Conservation (phyloP, 1,140 invertebrate genomes). For the Camponotus floridanus region DNA sequence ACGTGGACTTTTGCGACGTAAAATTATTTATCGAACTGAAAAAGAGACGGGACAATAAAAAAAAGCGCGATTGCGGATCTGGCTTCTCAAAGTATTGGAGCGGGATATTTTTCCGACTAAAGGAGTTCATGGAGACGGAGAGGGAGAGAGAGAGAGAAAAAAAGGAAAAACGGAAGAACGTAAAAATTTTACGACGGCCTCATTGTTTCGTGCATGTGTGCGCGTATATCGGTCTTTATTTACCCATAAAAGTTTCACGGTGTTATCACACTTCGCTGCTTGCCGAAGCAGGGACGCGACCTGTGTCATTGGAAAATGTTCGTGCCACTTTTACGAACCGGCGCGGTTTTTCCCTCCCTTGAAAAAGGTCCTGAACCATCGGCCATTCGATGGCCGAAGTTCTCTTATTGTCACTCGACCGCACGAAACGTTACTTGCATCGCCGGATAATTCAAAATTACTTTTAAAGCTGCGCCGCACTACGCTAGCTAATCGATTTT, state of each 20-base stretch:
- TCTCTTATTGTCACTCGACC: constrained; percentile 48
- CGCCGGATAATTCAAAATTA: constrained; percentile 58
- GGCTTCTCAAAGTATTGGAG: constrained; percentile 48
- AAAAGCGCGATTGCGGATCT: constrained; percentile 41
- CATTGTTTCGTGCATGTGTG: constrained; percentile 61
- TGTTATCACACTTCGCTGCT: constrained; percentile 72
- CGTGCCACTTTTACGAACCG: constrained; percentile 64
- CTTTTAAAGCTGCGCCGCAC: constrained; percentile 30
- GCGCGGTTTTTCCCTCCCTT: constrained; percentile 40
- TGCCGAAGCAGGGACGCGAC: constrained; percentile 63
- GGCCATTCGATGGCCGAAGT: constrained; percentile 25
- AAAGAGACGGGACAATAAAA: constrained; percentile 51
- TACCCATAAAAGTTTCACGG: constrained; percentile 73
- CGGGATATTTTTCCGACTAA: constrained; percentile 38
- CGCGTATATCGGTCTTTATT: constrained; percentile 68
- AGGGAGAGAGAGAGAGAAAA: constrained; percentile 18
- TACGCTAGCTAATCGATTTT: constrained; percentile 38
- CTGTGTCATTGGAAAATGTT: constrained; percentile 70
- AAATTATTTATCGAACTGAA: constrained; percentile 51
- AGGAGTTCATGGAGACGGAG: constrained; percentile 50
- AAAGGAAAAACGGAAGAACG: constrained; percentile 17
- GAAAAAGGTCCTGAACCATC: constrained; percentile 40
- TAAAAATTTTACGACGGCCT: constrained; percentile 73
- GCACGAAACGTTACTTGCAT: constrained; percentile 16
- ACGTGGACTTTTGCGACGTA: constrained; percentile 2